Base-by-base conservation (phyloP, 2,113 vertebrate species). In the Corvus cornix region DNA sequence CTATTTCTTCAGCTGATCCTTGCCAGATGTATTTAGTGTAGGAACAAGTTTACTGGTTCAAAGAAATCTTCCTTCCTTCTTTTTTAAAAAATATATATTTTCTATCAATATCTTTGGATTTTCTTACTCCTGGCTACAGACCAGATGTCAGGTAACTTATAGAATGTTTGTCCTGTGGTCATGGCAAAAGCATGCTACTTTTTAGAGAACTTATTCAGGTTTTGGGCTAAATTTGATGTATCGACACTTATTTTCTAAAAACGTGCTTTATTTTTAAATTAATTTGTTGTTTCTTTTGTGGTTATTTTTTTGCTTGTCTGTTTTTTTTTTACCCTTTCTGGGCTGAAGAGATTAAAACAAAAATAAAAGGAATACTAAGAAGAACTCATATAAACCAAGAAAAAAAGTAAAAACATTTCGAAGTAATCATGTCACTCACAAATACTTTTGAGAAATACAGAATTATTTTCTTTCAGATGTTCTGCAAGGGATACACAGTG, bases 401-500 rank as follows among this genome's bases (percentile, higher is more conserved):
- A 46, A 46, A 12, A 37, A 27, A 43, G 8, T 43, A 35, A 78
- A 52, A 55, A 44, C 35, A 27, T 3, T 26, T 8, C 19, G 51
- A 31, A 67, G 22, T 92, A 91, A 87, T 91, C n/a, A 3, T 55
- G 52, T 87, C 44, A 94, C 37, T 68, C 84, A 90, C 18, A 84
- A 43, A 86, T 22, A 67, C 19, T 94, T 97, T n/a, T 84, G 68
- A 80, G 80, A 95, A 51, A 77, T 30, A 49, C 0, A 27, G 5
- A 87, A 69, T 93, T 92, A 20, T 89, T 89, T 93, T 94, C 31
- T 89, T 96, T 68, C 53, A 85, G 33, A 83, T 68, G 22, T 81
- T 84, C 11, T 37, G 14, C 20, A 59, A 78, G 55, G 70, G 1
- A 3, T 59, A 51, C 26, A 41, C 9, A 51, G 3, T 19, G 56